Evolutionary conservation across 2,113 vertebrate species (phyloP).

Genomic region (Potamarius usumacintae): DNA sequence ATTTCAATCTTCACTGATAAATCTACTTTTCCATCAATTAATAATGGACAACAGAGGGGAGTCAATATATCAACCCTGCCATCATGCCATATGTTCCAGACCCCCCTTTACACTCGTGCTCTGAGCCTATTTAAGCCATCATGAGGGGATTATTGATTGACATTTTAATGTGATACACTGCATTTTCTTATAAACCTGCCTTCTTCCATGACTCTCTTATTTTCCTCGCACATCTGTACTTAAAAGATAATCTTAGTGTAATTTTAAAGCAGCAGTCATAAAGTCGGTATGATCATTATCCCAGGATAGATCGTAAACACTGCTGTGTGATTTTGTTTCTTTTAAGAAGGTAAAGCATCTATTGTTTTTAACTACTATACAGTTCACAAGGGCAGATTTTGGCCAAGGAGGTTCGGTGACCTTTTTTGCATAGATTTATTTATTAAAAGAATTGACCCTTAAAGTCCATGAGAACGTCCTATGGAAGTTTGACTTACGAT

Average conservation of each 20-base stretch:
- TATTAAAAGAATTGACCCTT: slow-evolving; percentile 10
- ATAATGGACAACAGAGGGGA: slow-evolving; percentile 31
- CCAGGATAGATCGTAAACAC: slow-evolving; percentile 1
- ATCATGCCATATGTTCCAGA: slow-evolving; percentile 42
- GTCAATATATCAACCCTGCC: slow-evolving; percentile 50
- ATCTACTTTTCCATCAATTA: slow-evolving; percentile 53
- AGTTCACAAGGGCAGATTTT: background rate
- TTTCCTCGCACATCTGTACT: slow-evolving; percentile 4
- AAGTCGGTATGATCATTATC: background rate
- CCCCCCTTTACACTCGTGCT: slow-evolving; percentile 39
- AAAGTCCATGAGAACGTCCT: background rate
- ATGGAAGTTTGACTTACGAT: background rate
- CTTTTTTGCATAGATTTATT: slow-evolving; percentile 3
- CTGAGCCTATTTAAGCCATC: slow-evolving; percentile 40
- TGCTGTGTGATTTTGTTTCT: background rate
- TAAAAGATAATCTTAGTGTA: background rate
- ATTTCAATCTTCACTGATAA: slow-evolving; percentile 44
- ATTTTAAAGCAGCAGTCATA: slow-evolving; percentile 31
- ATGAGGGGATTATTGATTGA: slow-evolving; percentile 52
- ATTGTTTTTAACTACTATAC: slow-evolving; percentile 13
- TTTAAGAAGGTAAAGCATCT: background rate
- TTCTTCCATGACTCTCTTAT: slow-evolving; percentile 24
- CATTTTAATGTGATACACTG: slow-evolving; percentile 44
- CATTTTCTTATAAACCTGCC: slow-evolving; percentile 28
- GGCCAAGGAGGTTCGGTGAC: background rate